Evolutionary conservation across 2,888 invertebrate species (phyloP).

Genomic region (Idaea straminata): DNA sequence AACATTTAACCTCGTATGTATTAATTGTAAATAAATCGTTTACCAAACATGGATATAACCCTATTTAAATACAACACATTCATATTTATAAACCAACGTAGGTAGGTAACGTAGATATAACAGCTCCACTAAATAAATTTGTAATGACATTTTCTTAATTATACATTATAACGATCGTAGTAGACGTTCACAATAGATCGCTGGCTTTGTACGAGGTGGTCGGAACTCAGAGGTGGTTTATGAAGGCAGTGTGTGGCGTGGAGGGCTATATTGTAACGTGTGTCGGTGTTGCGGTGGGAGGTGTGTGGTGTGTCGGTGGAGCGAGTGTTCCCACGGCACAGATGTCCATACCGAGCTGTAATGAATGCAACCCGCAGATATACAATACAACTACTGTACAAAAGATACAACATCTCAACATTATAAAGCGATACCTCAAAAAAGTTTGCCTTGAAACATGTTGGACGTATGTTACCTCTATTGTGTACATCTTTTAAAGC

Average conservation of each 20-base stretch:
- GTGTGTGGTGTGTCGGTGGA: constrained; percentile 2
- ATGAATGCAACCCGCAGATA: neutral
- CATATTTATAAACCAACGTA: neutral
- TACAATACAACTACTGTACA: neutral
- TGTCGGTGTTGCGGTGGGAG: neutral
- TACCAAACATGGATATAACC: neutral
- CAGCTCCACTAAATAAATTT: constrained; percentile 28
- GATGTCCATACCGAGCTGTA: constrained; percentile 3
- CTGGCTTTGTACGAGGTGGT: neutral
- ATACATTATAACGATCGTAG: constrained; percentile 11
- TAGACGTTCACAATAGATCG: neutral
- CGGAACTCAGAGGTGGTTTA: neutral
- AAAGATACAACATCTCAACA: neutral
- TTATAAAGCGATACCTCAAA: neutral
- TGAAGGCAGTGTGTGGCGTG: neutral
- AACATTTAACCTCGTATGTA: neutral
- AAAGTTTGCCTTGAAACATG: neutral
- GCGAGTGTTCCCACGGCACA: constrained; percentile 6
- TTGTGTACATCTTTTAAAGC: too few relatives aligned
- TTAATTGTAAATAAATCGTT: neutral
- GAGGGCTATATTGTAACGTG: neutral
- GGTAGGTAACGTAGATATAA: neutral
- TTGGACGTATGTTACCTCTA: too few relatives aligned
- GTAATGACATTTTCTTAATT: constrained; percentile 49
- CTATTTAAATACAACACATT: neutral